phyloP scores from a whole-genome alignment of 2,113 vertebrate genomes.

The Aptenodytes patagonicus region DNA sequence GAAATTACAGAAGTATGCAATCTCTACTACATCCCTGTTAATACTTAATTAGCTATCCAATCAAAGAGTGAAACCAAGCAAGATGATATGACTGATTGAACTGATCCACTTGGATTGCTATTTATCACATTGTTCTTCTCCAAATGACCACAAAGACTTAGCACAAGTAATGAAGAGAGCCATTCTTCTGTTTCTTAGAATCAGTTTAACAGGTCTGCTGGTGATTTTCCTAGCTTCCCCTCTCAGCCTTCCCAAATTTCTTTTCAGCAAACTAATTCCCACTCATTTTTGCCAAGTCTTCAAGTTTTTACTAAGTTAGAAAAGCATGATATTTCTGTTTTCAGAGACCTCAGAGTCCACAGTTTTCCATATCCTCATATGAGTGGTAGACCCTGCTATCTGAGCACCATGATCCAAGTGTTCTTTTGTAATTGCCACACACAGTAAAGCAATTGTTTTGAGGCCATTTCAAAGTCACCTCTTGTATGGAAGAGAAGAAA shows the following conservation, averaged over 20 bases:
- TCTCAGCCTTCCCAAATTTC: background rate
- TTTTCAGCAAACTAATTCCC: background rate
- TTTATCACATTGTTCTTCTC: background rate
- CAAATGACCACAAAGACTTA: background rate
- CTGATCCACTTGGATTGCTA: background rate
- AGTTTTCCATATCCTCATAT: background rate
- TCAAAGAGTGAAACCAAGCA: conserved; percentile 1
- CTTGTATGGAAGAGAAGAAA: background rate
- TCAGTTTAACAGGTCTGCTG: background rate
- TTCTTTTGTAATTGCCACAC: background rate
- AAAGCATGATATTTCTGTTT: background rate
- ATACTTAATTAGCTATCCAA: background rate
- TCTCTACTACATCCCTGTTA: background rate
- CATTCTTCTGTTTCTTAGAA: background rate
- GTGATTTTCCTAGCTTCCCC: background rate
- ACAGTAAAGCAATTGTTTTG: background rate
- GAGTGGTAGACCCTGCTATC: background rate
- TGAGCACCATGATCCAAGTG: background rate
- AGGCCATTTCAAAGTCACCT: background rate
- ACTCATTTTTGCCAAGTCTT: background rate
- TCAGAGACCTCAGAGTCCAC: background rate
- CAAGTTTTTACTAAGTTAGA: background rate
- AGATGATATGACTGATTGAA: background rate
- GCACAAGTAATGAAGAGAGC: background rate
- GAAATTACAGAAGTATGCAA: background rate